phyloP scores from a whole-genome alignment of 1,140 invertebrate genomes.

The Drosophila novamexicana region DNA sequence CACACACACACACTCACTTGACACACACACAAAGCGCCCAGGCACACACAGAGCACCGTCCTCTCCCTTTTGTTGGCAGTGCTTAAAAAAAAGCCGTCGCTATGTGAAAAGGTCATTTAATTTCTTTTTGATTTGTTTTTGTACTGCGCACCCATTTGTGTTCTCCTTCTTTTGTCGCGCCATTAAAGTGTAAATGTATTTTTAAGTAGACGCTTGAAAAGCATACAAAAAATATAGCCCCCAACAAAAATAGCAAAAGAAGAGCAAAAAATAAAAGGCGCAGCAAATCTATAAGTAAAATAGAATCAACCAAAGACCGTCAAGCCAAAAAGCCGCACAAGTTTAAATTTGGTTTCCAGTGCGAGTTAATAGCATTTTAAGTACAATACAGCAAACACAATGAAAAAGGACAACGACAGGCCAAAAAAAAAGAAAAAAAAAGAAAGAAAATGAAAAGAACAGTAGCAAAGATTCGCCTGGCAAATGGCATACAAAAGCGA shows the following conservation, averaged over 20 bases:
- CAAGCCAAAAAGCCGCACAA: slow-evolving; percentile 80
- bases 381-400: slow-evolving; percentile 54
- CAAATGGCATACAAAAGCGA: slow-evolving; percentile 6
- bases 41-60: background rate
- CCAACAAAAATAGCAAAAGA: slow-evolving; percentile 17
- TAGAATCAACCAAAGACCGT: slow-evolving; percentile 63
- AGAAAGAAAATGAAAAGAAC: background rate
- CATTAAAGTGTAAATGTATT: slow-evolving; percentile 83
- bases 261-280: slow-evolving; percentile 8
- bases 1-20: background rate
- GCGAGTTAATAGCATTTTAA: slow-evolving; percentile 81
- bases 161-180: slow-evolving; percentile 40
- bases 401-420: background rate
- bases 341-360: slow-evolving; percentile 55
- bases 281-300: slow-evolving; percentile 55
- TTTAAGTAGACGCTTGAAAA: slow-evolving; percentile 72
- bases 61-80: background rate
- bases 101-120: slow-evolving; percentile 81
- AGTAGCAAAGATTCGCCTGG: background rate
- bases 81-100: slow-evolving; percentile 32
- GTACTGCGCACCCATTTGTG: slow-evolving; percentile 8
- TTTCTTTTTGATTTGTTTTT: slow-evolving; percentile 82
- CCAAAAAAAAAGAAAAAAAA: background rate
- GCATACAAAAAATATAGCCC: slow-evolving; percentile 7
- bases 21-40: background rate